Percentiles rank a stretch among this genome's conserved stretches.
Evolutionary conservation across 2,888 invertebrate species (phyloP).

Genomic region (Xylota segnis): DNA sequence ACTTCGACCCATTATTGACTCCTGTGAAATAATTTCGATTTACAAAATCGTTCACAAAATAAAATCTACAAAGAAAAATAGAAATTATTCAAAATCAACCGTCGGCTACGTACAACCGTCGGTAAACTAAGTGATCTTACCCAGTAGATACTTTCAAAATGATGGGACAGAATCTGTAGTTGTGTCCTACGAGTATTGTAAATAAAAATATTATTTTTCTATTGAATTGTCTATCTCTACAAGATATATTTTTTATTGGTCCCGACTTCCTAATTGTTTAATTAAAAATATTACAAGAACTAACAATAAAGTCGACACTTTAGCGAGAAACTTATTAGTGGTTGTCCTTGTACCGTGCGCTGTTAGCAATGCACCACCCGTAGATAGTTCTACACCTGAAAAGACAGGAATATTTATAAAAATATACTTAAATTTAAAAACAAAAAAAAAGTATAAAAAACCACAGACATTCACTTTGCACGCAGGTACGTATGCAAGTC

Average conservation of each 20-base stretch:
- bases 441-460: background rate
- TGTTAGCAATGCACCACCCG: background rate
- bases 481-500: no score
- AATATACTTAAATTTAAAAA: constrained; percentile 2
- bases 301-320: no score
- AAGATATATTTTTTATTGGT: background rate
- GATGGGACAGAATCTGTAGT: no score
- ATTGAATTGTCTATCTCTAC: no score
- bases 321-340: no score
- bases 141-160: background rate
- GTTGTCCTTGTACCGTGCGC: background rate
- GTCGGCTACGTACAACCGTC: background rate
- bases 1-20: no score
- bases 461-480: constrained; percentile 9
- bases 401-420: background rate
- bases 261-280: no score
- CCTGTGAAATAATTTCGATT: background rate
- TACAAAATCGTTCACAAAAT: no score
- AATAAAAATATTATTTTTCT: no score
- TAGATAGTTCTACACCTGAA: background rate
- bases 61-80: background rate
- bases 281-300: no score
- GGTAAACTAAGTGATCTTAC: background rate
- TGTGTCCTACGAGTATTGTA: no score
- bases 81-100: background rate